Evolutionary conservation across 2,113 vertebrate species (phyloP), one percentile per base, ranked within the genome.

Genomic region (Daphoenositta chrysoptera): DNA sequence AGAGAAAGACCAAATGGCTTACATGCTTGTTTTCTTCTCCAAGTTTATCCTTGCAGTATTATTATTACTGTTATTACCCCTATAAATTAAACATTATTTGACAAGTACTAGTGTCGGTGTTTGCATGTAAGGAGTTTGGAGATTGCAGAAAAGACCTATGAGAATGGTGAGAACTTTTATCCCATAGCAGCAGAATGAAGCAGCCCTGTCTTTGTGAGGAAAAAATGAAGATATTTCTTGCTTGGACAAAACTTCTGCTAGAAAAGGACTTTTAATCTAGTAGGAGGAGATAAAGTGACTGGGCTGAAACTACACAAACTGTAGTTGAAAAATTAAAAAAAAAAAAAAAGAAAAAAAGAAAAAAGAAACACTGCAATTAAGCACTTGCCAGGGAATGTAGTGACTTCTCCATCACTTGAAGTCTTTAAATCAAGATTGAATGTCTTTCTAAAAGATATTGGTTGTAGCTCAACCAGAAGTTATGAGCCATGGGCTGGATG

Each of bases 371-470:
- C 35, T 19, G 18, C 76, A 92, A 84, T 96, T 96, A 93, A 91
- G 66, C 44, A 31, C 84, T 93, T 85, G 14, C 40, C 77, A 79
- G 44, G 63, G 57, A 89, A 69, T 22, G 88, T 33, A 88, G 83
- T 79, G 83, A 86, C 86, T 96, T 95, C 86, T 90, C 80, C 48
- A 61, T 72, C 72, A n/a, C 64, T 57, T 86, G 63, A 89, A 94
- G 88, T 93, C 93, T 82, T 94, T 94, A 96, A 95, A 96, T 96
- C 93, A 96, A 68, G 61, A 89, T 57, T 78, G 88, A 88, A 64
- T 92, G 57, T 64, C 88, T 94, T 93, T 60, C 80, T 77, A 45
- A 83, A 93, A 94, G 88, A 14, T 72, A 85, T 4, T 53, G 57
- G 75, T 91, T 92, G 79, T 70, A 86, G 92, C 83, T 92, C 92